Percentiles rank a stretch among this genome's conserved stretches.
phyloP scores from a whole-genome alignment of 2,797 vertebrate genomes.

The Okamejei kenojei region DNA sequence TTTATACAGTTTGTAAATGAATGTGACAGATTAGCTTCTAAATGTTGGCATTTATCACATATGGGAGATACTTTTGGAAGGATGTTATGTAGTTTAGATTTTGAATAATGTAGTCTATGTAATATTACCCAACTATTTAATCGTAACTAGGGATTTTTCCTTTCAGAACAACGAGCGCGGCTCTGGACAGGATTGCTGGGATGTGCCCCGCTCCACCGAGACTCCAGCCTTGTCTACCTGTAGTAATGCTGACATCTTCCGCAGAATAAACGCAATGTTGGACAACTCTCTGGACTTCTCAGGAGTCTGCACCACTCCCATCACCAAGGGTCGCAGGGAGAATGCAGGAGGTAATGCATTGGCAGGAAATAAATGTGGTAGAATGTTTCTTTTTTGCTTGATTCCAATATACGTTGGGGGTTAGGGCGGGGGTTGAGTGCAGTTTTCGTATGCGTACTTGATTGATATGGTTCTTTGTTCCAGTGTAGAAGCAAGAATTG shows the following conservation, averaged over 20 bases:
- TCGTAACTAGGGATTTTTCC: background rate
- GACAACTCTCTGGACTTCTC: conserved; percentile 91
- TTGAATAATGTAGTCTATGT: no score
- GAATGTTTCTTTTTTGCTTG: background rate
- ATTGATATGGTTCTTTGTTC: no score
- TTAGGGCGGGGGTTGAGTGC: no score
- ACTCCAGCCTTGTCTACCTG: conserved; percentile 83
- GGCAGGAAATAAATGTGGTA: background rate
- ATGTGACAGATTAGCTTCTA: no score
- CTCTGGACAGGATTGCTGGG: conserved; percentile 73
- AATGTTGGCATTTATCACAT: no score
- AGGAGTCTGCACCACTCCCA: conserved; percentile 86
- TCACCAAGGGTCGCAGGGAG: conserved; percentile 69
- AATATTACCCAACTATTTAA: no score
- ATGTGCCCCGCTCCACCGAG: conserved; percentile 52
- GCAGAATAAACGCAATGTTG: conserved; percentile 92
- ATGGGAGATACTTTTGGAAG: no score
- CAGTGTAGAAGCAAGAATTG: no score
- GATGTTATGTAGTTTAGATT: no score
- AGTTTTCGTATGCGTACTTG: no score
- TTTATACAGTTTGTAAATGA: no score
- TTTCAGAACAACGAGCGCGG: conserved; percentile 62
- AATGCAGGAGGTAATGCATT: conserved; percentile 67
- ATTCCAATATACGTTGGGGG: no score
- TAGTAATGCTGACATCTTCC: conserved; percentile 90